phyloP scores from a whole-genome alignment of 1,140 invertebrate species.

The Pentalonia nigronervosa region DNA sequence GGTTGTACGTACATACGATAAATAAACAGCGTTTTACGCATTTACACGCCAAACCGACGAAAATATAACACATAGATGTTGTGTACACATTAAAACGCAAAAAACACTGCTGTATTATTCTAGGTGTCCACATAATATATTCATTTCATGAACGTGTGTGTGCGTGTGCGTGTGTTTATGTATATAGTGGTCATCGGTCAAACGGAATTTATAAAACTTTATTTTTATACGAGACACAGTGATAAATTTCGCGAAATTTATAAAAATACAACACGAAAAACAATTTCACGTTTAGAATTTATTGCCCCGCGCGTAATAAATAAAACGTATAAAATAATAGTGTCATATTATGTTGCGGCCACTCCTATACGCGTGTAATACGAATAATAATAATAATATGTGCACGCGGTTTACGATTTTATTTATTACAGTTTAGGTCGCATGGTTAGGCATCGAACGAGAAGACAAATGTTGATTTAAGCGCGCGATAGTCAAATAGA shows the following conservation, averaged over 20 bases:
- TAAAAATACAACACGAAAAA: neutral
- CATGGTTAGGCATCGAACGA: neutral
- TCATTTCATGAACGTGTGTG: neutral
- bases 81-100: neutral
- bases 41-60: neutral
- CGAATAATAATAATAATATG: neutral
- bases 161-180: too few species aligned
- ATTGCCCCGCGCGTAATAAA: neutral
- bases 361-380: neutral
- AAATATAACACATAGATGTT: neutral
- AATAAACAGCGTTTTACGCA: neutral
- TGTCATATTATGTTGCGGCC: conserved; percentile 28
- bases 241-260: neutral
- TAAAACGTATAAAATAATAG: conserved; percentile 10
- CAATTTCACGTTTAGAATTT: conserved; percentile 14
- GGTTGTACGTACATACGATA: neutral
- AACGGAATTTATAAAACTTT: neutral
- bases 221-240: neutral
- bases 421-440: neutral
- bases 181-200: neutral
- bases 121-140: neutral
- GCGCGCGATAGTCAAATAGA: neutral
- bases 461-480: conserved; percentile 8
- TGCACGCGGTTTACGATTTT: neutral
- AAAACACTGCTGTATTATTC: neutral